A percentile compares a stretch with the other conserved stretches of the same genome.
These are phyloP conservation scores for Solenodon paradoxus DNA, from an alignment of 2,113 vertebrate species.

Conservation along the genomic window DNA sequence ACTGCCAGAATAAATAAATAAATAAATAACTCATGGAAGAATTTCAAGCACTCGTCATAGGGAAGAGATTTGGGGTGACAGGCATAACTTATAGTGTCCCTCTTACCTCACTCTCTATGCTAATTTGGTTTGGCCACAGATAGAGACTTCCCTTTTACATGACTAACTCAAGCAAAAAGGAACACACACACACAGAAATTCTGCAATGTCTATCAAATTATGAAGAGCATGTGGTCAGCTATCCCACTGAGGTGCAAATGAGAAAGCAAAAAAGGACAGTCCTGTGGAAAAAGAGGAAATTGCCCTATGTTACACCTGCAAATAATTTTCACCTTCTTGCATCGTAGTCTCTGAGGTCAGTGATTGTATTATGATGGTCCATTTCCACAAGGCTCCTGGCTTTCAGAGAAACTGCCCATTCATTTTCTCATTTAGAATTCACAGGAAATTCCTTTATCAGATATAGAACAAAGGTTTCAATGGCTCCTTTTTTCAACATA, in stretches of 20 bases:
- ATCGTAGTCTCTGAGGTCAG: not conserved
- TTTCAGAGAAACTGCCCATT: not conserved
- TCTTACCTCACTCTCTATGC: not conserved
- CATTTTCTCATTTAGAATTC: not conserved
- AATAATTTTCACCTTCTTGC: not conserved
- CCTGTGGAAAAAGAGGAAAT: not conserved
- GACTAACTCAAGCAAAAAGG: not conserved
- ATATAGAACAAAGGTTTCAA: not conserved
- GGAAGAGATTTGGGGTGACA: not conserved
- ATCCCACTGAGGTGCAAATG: not conserved
- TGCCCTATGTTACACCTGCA: not conserved
- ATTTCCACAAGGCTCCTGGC: not conserved
- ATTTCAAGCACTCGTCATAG: not conserved
- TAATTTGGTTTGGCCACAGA: not conserved
- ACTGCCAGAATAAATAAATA: not conserved
- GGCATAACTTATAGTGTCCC: not conserved
- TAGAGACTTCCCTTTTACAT: not conserved
- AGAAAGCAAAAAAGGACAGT: not conserved
- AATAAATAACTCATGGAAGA: not conserved
- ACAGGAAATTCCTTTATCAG: not conserved
- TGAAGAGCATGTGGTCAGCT: not conserved
- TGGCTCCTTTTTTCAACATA: not conserved
- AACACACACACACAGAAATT: not conserved
- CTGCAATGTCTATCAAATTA: not conserved
- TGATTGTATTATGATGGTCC: not conserved